Conservation (phyloP, 2,888 invertebrate species). For the Selenia dentaria region DNA sequence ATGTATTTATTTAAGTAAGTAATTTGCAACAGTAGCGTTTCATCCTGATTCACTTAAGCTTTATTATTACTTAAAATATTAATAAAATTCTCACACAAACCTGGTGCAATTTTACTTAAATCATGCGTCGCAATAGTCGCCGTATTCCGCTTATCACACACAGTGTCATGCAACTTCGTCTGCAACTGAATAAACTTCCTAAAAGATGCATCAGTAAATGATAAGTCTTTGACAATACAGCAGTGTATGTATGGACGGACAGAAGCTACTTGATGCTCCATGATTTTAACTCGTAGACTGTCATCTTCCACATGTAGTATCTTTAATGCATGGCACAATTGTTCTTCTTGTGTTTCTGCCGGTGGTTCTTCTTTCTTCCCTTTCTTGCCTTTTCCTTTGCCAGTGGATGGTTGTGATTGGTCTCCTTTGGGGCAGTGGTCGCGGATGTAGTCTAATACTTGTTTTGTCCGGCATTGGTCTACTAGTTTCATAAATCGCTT, state of each 20-base stretch:
- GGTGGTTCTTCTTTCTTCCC: conserved; percentile 68
- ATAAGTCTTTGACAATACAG: conserved; percentile 87
- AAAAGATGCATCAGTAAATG: conserved; percentile 86
- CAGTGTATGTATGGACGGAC: conserved; percentile 90
- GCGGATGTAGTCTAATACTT: conserved; percentile 90
- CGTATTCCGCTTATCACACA: conserved; percentile 90
- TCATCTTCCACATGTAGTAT: conserved; percentile 80
- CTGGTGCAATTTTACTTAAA: conserved; percentile 85
- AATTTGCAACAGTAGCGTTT: no score
- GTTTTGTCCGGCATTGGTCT: conserved; percentile 89
- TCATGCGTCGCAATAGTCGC: conserved; percentile 95
- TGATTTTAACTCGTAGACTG: conserved; percentile 75
- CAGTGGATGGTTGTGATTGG: conserved; percentile 37
- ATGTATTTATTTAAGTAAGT: no score
- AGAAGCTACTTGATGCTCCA: conserved; percentile 81
- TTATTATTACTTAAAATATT: no score
- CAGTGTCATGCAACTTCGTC: conserved; percentile 89
- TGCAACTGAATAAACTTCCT: conserved; percentile 92
- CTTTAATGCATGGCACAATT: conserved; percentile 68
- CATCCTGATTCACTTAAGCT: no score
- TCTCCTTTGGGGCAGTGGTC: conserved; percentile 84
- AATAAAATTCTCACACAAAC: conserved; percentile 55
- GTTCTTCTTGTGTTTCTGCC: conserved; percentile 50
- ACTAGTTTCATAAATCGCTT: conserved; percentile 90
- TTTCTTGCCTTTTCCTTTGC: conserved; percentile 66